Evolutionary conservation across 2,797 vertebrate genomes (phyloP).

Genomic region (Glossophaga mutica): DNA sequence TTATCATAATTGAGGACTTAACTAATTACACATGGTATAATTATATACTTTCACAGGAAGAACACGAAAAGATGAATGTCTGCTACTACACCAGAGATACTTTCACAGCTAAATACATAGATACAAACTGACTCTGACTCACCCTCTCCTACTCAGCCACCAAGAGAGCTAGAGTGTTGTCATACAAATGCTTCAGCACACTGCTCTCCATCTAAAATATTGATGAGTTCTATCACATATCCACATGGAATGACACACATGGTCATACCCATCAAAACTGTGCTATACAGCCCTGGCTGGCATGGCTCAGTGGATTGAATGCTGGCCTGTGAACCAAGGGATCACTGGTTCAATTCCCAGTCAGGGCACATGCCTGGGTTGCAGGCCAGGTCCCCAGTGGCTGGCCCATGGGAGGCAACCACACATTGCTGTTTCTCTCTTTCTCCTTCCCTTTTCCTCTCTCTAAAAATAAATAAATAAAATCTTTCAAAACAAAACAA

Average conservation of each 20-base stretch:
- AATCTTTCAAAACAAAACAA: too few species aligned
- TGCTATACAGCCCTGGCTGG: not conserved
- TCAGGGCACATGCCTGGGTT: too few species aligned
- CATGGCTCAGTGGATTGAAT: too few species aligned
- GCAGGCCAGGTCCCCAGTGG: too few species aligned
- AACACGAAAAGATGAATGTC: not conserved
- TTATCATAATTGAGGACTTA: not conserved
- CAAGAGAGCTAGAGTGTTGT: constrained; percentile 21
- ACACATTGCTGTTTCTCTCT: too few species aligned
- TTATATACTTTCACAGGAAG: not conserved
- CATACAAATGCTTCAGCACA: constrained; percentile 27
- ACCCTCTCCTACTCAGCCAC: not conserved
- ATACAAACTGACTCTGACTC: constrained; percentile 28
- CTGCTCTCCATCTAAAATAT: constrained; percentile 42
- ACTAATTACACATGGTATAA: not conserved
- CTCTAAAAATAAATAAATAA: too few species aligned
- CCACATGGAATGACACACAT: constrained; percentile 52
- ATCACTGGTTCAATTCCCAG: too few species aligned
- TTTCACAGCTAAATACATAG: constrained; percentile 15
- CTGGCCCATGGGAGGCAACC: too few species aligned
- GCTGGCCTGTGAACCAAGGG: too few species aligned
- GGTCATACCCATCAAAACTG: not conserved
- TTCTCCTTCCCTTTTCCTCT: too few species aligned
- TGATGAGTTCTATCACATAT: constrained; percentile 12
- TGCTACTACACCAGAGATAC: not conserved